phyloP scores from a whole-genome alignment of 2,888 invertebrate genomes.

The Lasiommata megera region DNA sequence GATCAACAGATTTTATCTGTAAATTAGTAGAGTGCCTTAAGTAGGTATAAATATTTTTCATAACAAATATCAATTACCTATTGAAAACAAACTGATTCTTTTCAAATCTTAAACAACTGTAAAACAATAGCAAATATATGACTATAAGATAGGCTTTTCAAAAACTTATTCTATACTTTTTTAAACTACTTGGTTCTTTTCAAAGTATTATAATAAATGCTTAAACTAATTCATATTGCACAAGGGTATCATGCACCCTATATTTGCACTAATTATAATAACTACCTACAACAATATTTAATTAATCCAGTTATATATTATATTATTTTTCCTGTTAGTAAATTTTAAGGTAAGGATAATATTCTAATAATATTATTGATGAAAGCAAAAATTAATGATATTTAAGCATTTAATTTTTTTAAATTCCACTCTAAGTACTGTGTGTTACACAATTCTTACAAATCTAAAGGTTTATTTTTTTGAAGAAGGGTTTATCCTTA shows the following conservation, averaged over 20 bases:
- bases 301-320: neutral
- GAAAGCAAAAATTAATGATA: no score
- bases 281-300: neutral
- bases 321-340: neutral
- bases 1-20: conserved; percentile 4
- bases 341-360: neutral
- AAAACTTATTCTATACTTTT: neutral
- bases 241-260: conserved; percentile 21
- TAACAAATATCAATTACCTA: neutral
- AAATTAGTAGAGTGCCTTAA: neutral
- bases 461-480: no score
- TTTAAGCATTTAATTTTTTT: no score
- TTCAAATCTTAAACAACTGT: conserved; percentile 27
- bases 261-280: conserved; percentile 17
- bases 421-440: no score
- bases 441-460: no score
- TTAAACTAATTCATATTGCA: conserved; percentile 35
- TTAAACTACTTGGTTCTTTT: conserved; percentile 13
- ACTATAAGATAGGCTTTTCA: neutral
- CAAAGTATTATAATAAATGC: conserved; percentile 27
- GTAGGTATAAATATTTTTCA: neutral
- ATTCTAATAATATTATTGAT: no score
- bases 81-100: neutral
- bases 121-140: neutral
- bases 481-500: no score